phyloP scores from a whole-genome alignment of 2,113 vertebrate species.

The Ceyx melanurus region DNA sequence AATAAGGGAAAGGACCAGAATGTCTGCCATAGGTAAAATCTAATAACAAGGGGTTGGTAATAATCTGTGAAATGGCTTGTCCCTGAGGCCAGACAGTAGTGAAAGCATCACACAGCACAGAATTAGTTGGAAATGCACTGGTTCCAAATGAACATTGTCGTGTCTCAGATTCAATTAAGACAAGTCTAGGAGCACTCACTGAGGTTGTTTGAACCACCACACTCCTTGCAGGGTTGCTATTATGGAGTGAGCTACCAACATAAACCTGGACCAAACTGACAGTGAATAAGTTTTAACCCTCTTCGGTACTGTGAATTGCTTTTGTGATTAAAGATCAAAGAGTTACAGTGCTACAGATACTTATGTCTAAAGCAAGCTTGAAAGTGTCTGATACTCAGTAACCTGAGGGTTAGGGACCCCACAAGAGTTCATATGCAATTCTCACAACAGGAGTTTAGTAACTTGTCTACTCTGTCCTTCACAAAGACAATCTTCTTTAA shows the following conservation, averaged over 20 bases:
- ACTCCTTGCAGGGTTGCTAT: not conserved
- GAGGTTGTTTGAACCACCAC: not conserved
- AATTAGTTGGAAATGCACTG: not conserved
- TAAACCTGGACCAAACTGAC: not conserved
- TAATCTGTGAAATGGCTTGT: not conserved
- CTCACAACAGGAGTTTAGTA: not conserved
- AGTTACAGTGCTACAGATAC: not conserved
- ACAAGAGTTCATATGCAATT: not conserved
- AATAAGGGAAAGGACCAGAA: not conserved
- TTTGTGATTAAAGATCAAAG: not conserved
- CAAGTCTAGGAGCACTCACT: not conserved
- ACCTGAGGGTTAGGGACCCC: not conserved
- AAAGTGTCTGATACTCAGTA: not conserved
- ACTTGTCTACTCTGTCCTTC: not conserved
- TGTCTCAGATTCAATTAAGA: not conserved
- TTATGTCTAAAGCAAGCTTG: not conserved
- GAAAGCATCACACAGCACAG: not conserved
- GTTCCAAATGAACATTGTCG: not conserved
- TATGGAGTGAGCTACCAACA: not conserved
- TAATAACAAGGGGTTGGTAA: constrained; percentile 8
- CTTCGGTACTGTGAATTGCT: not conserved
- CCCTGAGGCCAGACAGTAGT: not conserved
- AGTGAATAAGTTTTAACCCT: not conserved
- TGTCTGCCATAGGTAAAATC: constrained; percentile 18
- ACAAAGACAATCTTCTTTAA: not conserved